These are phyloP conservation scores for Delia radicum DNA, from an alignment of 1,140 invertebrate genomes.

Conservation along the genomic window DNA sequence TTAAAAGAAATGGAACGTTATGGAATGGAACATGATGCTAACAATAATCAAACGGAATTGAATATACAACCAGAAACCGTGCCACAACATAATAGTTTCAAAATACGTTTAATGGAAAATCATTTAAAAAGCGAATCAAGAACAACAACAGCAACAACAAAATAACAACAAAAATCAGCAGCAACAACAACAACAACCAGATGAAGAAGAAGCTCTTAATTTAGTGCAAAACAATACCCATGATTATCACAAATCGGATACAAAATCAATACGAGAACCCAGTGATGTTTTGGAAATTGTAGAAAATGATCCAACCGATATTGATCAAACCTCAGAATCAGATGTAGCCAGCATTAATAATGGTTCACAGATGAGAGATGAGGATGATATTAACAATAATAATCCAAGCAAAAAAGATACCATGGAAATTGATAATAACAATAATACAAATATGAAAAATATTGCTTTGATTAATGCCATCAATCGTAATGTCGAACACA, in stretches of 20 bases:
- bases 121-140: constrained; percentile 40
- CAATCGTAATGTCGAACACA: too few relatives aligned
- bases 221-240: constrained; percentile 37
- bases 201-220: constrained; percentile 48
- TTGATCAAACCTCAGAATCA: background rate
- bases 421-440: constrained; percentile 12
- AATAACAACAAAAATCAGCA: constrained; percentile 28
- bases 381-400: constrained; percentile 17
- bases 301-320: background rate
- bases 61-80: constrained; percentile 31
- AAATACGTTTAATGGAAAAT: constrained; percentile 49
- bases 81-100: constrained; percentile 35
- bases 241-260: background rate
- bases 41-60: constrained; percentile 28
- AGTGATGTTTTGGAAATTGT: constrained; percentile 5
- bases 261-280: background rate
- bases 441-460: constrained; percentile 25
- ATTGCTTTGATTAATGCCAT: constrained; percentile 10
- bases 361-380: background rate
- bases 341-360: background rate
- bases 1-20: constrained; percentile 42
- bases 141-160: constrained; percentile 29
- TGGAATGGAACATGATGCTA: constrained; percentile 37
- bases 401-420: background rate
- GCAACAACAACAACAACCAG: constrained; percentile 24